Base-by-base conservation (phyloP, 2,888 invertebrate genomes). In the Oscheius sp. region DNA sequence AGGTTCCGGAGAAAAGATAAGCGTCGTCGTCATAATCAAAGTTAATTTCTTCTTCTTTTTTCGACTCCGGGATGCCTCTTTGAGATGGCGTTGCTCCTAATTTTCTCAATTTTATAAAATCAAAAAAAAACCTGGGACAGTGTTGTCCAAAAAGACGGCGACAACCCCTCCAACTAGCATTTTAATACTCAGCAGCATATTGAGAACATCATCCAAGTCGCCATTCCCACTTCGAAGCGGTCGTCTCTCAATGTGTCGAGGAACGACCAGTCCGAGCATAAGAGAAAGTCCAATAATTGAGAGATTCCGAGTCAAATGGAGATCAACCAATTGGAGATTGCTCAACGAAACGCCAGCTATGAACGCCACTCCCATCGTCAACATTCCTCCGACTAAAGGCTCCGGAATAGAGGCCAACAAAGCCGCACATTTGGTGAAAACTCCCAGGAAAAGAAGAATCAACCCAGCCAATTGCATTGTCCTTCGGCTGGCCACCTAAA, bases 61-160 rank as follows among this genome's bases (percentile, higher is more conserved):
- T 34, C 2, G 29, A 71, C 46, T 5, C 25, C 33, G 37, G 55
- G 10, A 82, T 74, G 3, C 82, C 82, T 8, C 82, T 72, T 65
- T 82, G 78, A 8, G 70, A 70, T 3, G 69, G 65, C 3, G 80
- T 79, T 3, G 82, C 82, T 4, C 82, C 81, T 71, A 42, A 57
- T 42, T n/a, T n/a, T n/a, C n/a, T n/a, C n/a, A n/a, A n/a, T n/a
- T n/a, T n/a, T n/a, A n/a, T n/a, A n/a, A n/a, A n/a, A 29, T 10
- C 5, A 6, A n/a, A 3, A 6, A 17, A 10, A 8, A 27, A 71
- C 72, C 74, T 45, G 76, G 69, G 1, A 78, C 80, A n/a, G 77
- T 80, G 37, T 89, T 89, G 73, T 89, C 89, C 42, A 89, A 78
- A 33, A 89, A 69, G 68, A 88, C 88, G 0, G 88, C 89, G 6